Evolutionary conservation across 1,140 invertebrate species (phyloP).

Genomic region (Mycetomoellerius zeteki): DNA sequence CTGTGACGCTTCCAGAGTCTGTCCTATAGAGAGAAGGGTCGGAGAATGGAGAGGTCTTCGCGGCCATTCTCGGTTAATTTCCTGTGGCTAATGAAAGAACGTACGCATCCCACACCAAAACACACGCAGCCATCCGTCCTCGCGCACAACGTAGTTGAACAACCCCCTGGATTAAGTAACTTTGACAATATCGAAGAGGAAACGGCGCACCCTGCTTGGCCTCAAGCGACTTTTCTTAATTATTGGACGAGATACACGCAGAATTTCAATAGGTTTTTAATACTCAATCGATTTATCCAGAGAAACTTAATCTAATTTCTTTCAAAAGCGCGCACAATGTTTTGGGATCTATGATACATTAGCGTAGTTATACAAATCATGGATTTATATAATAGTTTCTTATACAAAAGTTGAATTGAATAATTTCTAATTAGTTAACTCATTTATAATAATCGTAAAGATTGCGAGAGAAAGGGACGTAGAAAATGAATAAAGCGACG

Average conservation of each 20-base stretch:
- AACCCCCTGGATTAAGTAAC: slow-evolving; percentile 31
- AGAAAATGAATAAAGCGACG: background rate
- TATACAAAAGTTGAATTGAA: background rate
- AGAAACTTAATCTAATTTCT: slow-evolving; percentile 23
- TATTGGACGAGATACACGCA: slow-evolving; percentile 29
- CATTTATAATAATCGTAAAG: background rate
- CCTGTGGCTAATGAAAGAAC: slow-evolving; percentile 80
- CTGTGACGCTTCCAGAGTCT: slow-evolving; percentile 51
- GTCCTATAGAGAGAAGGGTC: slow-evolving; percentile 8
- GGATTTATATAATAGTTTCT: background rate
- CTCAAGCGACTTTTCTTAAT: slow-evolving; percentile 55
- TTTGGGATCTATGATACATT: background rate
- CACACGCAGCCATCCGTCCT: slow-evolving; percentile 53
- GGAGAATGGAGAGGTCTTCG: slow-evolving; percentile 47
- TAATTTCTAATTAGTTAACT: background rate
- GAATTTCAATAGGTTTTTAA: slow-evolving; percentile 32
- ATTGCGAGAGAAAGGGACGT: background rate
- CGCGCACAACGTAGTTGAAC: background rate
- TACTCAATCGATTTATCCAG: background rate
- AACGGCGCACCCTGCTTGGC: slow-evolving; percentile 3
- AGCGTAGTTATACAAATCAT: background rate
- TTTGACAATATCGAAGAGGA: slow-evolving; percentile 50
- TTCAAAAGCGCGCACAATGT: background rate
- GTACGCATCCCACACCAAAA: slow-evolving; percentile 69
- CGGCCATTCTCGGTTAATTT: slow-evolving; percentile 77